Conservation (phyloP, 2,888 invertebrate species). For the Noctua pronuba region DNA sequence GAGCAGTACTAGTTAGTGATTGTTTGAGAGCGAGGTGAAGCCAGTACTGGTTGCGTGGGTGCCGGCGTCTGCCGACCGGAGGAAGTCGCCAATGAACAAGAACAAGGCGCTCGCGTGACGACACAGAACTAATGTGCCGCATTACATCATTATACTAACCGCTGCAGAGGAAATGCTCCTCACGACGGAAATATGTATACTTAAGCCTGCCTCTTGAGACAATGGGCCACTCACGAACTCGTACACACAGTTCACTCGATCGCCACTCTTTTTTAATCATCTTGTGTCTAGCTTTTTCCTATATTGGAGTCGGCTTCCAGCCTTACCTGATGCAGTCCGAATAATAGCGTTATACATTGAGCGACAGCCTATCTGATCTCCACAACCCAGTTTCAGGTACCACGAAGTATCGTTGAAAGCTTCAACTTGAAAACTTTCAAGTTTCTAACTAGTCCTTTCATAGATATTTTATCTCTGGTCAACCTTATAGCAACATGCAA, state of each 20-base stretch:
- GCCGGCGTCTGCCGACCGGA: slow-evolving; percentile 49
- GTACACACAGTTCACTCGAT: neutral
- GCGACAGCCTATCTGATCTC: neutral
- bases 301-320: too few relatives aligned
- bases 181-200: slow-evolving; percentile 64
- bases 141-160: slow-evolving; percentile 72
- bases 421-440: too few relatives aligned
- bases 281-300: neutral
- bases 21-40: slow-evolving; percentile 15
- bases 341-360: neutral
- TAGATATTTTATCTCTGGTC: too few relatives aligned
- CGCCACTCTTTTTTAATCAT: neutral
- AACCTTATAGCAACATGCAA: too few relatives aligned
- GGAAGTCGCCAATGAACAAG: slow-evolving; percentile 74
- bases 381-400: neutral
- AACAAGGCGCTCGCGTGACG: slow-evolving; percentile 60
- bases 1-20: slow-evolving; percentile 10
- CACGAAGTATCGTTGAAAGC: neutral
- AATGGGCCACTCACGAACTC: slow-evolving; percentile 25
- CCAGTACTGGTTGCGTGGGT: slow-evolving; percentile 46
- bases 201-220: slow-evolving; percentile 61
- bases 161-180: slow-evolving; percentile 60
- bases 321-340: too few relatives aligned
- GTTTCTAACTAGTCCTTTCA: too few relatives aligned
- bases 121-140: slow-evolving; percentile 57